Base-by-base conservation (phyloP, 2,797 vertebrate species). In the Manis crassicaudata region DNA sequence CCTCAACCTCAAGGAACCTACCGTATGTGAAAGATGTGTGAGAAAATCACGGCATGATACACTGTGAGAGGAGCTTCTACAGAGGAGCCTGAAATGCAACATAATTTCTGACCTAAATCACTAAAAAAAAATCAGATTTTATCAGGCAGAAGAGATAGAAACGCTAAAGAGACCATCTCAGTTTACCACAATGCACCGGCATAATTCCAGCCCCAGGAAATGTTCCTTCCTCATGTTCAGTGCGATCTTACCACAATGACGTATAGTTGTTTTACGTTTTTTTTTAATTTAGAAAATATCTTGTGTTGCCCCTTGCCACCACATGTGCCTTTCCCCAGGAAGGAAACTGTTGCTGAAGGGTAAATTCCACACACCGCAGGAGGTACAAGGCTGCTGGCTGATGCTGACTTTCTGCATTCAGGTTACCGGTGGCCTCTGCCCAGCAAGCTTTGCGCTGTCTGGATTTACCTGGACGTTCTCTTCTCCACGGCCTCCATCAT, bases 401-500 rank as follows among this genome's bases (percentile, higher is more conserved):
- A 97, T 17, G 12, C 12, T 52, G 32, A 3, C 60, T 90, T 97
- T 97, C 63, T 97, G 62, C 94, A 32, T 95, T 82, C 96, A 99
- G 99, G 99, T 92, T 99, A 99, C 50, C 97, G 97, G 14, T 99
- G 99, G 99, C 99, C 99, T 75, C 98, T 99, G 29, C 99, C 99
- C 4, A 98, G 98, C 11, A 98, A 99, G 94, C 98, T 99, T 27
- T 99, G 99, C 62, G 99, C 99, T 0, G 96, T 99, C 95, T 99
- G 99, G 99, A 99, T 99, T 98, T 99, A 99, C 98, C 98, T 99
- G 98, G 99, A 99, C 0, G 99, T 99, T 79, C 99, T 99, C 79
- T 99, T 99, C 98, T 99, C 99, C 93, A 99, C 99, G 0, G 99
- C 99, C 0, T 99, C 99, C 97, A 99, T 99, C 97, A 99, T 99